Conservation (phyloP, 2,888 invertebrate species). For the Drosophila niveifrons region DNA sequence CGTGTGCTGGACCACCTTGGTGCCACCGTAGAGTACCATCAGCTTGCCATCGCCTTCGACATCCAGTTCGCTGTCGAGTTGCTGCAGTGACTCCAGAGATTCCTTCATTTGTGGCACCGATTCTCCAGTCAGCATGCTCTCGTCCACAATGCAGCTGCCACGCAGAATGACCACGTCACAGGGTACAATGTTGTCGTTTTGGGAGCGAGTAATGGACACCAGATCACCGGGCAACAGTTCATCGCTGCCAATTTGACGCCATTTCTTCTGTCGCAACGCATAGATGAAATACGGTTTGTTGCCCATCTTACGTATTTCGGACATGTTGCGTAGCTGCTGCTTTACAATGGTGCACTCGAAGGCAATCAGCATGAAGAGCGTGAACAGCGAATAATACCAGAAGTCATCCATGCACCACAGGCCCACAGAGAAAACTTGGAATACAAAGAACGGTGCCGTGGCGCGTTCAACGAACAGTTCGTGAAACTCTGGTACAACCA, state of each 20-base stretch:
- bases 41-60: conserved; percentile 95
- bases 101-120: conserved; percentile 99
- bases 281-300: conserved; percentile 97
- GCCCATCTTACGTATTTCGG: conserved; percentile 99
- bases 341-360: conserved; percentile 99
- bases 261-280: conserved; percentile 95
- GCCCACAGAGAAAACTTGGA: conserved; percentile 99
- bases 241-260: conserved; percentile 94
- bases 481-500: conserved; percentile 98
- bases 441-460: conserved; percentile 99
- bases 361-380: conserved; percentile 96
- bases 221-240: conserved; percentile 98
- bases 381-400: conserved; percentile 99
- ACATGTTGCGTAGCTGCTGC: conserved; percentile 98
- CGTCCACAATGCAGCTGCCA: conserved; percentile 99
- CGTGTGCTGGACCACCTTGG: conserved; percentile 99
- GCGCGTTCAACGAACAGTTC: conserved; percentile 99
- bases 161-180: conserved; percentile 97
- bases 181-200: conserved; percentile 96
- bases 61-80: conserved; percentile 89
- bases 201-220: conserved; percentile 95
- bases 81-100: conserved; percentile 91
- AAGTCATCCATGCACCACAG: conserved; percentile 99
- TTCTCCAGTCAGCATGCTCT: conserved; percentile 99
- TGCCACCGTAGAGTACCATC: conserved; percentile 97